Conservation (phyloP, 2,888 invertebrate genomes). For the Craniophora ligustri region DNA sequence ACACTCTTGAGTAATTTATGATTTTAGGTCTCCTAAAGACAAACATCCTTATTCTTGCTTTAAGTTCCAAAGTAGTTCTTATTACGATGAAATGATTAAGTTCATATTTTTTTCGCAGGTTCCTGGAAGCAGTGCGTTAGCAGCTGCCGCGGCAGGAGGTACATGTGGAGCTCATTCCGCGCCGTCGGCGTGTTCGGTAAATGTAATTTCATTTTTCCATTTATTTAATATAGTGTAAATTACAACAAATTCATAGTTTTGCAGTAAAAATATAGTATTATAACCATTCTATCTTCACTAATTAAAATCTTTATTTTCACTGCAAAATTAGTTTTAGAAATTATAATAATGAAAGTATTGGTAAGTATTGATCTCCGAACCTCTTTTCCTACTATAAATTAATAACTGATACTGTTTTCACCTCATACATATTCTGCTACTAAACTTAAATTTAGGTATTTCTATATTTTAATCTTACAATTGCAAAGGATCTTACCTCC, state of each 20-base stretch:
- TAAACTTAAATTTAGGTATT: too few relatives aligned
- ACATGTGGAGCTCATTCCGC: conserved; percentile 84
- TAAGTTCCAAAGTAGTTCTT: neutral
- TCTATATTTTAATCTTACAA: too few relatives aligned
- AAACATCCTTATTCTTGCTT: neutral
- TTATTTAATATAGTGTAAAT: conserved; percentile 8
- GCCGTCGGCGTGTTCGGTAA: conserved; percentile 86
- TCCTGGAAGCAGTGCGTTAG: conserved; percentile 84
- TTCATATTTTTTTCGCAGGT: conserved; percentile 66
- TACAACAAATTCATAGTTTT: conserved; percentile 8
- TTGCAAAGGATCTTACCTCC: too few relatives aligned
- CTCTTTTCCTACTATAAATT: too few relatives aligned
- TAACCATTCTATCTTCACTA: too few relatives aligned
- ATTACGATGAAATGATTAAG: neutral
- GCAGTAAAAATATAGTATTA: conserved; percentile 1
- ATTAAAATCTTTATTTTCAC: too few relatives aligned
- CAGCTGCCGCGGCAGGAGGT: conserved; percentile 81
- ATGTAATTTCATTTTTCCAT: conserved; percentile 53
- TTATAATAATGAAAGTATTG: too few relatives aligned
- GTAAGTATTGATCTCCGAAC: too few relatives aligned
- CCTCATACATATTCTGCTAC: too few relatives aligned
- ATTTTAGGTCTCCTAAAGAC: conserved; percentile 21
- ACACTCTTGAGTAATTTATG: neutral
- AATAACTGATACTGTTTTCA: too few relatives aligned
- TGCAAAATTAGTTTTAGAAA: conserved; percentile 18